phyloP scores from a whole-genome alignment of 2,113 vertebrate species.

The Parus major region DNA sequence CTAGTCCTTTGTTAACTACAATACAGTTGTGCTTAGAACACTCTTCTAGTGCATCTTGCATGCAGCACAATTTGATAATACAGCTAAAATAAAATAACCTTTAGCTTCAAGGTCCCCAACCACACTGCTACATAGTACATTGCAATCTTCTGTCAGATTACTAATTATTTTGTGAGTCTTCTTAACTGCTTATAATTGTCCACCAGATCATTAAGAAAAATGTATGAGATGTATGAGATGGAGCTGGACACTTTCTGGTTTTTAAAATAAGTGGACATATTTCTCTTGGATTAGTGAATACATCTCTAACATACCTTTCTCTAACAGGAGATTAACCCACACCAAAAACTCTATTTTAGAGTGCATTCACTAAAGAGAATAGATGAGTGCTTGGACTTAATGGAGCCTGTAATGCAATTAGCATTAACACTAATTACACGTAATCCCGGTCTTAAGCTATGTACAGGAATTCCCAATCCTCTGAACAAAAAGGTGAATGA shows the following conservation, averaged over 20 bases:
- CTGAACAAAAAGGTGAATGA: background rate
- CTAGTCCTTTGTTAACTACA: conserved; percentile 30
- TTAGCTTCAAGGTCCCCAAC: background rate
- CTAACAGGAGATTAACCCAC: background rate
- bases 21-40: background rate
- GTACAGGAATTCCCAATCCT: background rate
- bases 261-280: background rate
- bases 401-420: conserved; percentile 34
- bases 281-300: background rate
- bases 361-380: background rate
- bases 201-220: background rate
- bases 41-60: background rate
- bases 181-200: background rate
- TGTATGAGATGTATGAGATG: background rate
- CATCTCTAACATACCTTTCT: background rate
- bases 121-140: background rate
- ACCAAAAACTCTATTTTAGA: background rate
- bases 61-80: background rate
- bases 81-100: background rate
- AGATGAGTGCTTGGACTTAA: conserved; percentile 3
- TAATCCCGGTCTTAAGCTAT: conserved; percentile 19
- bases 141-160: background rate
- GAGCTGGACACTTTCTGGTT: background rate
- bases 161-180: background rate
- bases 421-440: conserved; percentile 43